phyloP scores from a whole-genome alignment of 2,113 vertebrate genomes.

The Leucopsar rothschildi region DNA sequence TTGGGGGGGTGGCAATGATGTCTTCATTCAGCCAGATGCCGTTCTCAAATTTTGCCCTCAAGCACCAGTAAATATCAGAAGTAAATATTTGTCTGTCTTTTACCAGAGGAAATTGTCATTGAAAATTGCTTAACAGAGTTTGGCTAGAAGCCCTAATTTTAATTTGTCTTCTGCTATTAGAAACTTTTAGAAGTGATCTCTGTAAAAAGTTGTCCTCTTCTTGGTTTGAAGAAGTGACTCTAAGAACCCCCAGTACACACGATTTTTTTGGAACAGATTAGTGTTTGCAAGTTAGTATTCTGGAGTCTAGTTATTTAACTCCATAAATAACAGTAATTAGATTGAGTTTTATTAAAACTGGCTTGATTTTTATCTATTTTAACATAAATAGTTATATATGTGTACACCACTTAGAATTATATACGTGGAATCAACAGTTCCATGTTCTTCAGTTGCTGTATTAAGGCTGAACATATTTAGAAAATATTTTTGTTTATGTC shows the following conservation, averaged over 20 bases:
- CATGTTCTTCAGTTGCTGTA: slow-evolving; percentile 15
- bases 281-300: background rate
- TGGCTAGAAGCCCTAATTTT: background rate
- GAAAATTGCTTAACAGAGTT: background rate
- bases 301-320: background rate
- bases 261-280: background rate
- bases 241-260: background rate
- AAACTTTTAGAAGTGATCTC: background rate
- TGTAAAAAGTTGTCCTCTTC: background rate
- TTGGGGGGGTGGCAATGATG: background rate
- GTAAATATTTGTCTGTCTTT: background rate
- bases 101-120: background rate
- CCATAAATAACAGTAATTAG: background rate
- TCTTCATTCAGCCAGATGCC: background rate
- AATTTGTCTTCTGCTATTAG: slow-evolving; percentile 39
- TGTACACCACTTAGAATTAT: background rate
- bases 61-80: background rate
- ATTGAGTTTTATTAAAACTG: background rate
- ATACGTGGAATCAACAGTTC: background rate
- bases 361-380: background rate
- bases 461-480: background rate
- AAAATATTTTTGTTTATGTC: background rate
- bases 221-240: background rate
- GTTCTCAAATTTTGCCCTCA: background rate
- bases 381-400: background rate